phyloP scores from a whole-genome alignment of 92 coral and sea anemone genomes.

The Porites lobata region DNA sequence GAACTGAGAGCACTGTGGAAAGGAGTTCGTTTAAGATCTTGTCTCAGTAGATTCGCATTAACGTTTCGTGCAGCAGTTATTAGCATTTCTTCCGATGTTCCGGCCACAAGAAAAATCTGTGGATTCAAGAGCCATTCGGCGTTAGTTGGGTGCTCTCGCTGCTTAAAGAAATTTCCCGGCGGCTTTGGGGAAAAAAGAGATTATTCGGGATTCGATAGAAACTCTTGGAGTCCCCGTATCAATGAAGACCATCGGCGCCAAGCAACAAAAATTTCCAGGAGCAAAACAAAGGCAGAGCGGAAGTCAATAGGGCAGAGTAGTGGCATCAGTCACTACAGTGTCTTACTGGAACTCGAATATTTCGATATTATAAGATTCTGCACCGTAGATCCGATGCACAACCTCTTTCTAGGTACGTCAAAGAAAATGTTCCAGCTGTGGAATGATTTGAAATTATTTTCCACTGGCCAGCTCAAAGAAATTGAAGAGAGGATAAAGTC shows the following conservation, averaged over 20 bases:
- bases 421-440: constrained; percentile 77
- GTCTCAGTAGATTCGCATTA: constrained; percentile 53
- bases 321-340: constrained; percentile 66
- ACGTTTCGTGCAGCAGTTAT: constrained; percentile 74
- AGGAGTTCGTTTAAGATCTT: constrained; percentile 56
- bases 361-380: constrained; percentile 73
- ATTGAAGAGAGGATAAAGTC: constrained; percentile 60
- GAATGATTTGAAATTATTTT: constrained; percentile 59
- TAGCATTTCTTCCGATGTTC: constrained; percentile 62
- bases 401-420: constrained; percentile 76
- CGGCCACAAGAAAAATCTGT: constrained; percentile 67
- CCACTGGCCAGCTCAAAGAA: constrained; percentile 47
- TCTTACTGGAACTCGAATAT: constrained; percentile 74
- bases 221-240: constrained; percentile 53
- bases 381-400: constrained; percentile 86
- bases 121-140: constrained; percentile 76
- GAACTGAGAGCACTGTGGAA: constrained; percentile 72
- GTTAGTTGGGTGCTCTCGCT: constrained; percentile 63
- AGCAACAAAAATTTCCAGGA: constrained; percentile 28
- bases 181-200: constrained; percentile 68
- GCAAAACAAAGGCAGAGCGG: constrained; percentile 55
- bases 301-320: constrained; percentile 27
- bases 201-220: constrained; percentile 68
- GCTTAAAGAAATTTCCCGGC: constrained; percentile 70
- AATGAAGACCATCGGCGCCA: constrained; percentile 56